These are phyloP conservation scores for Hoplodrina ambigua DNA, from an alignment of 2,888 invertebrate species.

Conservation along the genomic window DNA sequence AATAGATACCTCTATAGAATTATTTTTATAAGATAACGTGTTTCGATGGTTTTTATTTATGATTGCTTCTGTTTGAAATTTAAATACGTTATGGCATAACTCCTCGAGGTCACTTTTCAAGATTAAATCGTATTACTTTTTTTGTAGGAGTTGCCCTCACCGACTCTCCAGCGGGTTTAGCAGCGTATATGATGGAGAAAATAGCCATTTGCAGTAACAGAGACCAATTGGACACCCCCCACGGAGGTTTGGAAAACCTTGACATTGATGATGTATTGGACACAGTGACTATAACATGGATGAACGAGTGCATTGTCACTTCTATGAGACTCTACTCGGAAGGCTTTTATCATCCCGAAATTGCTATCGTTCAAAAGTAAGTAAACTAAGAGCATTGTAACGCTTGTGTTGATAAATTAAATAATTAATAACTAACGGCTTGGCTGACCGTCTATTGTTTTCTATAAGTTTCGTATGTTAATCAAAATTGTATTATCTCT, in stretches of 20 bases:
- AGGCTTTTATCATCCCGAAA: conserved; percentile 75
- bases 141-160: conserved; percentile 92
- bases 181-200: conserved; percentile 97
- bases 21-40: too few relatives aligned
- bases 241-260: conserved; percentile 92
- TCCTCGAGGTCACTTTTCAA: neutral
- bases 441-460: neutral
- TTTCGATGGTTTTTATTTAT: too few relatives aligned
- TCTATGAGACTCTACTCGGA: conserved; percentile 94
- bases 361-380: conserved; percentile 74
- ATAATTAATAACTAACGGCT: neutral
- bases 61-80: too few relatives aligned
- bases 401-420: neutral
- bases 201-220: conserved; percentile 93
- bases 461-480: too few relatives aligned
- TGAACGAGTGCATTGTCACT: conserved; percentile 93
- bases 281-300: conserved; percentile 95
- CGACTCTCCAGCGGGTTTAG: conserved; percentile 95
- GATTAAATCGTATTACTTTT: neutral
- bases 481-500: neutral
- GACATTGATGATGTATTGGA: conserved; percentile 94
- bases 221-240: conserved; percentile 87
- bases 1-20: too few relatives aligned
- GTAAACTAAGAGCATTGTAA: conserved; percentile 29
- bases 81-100: neutral